Evolutionary conservation across 2,888 invertebrate genomes (phyloP), one percentile per base, ranked within the genome.

Genomic region (Hybos culiciformis): DNA sequence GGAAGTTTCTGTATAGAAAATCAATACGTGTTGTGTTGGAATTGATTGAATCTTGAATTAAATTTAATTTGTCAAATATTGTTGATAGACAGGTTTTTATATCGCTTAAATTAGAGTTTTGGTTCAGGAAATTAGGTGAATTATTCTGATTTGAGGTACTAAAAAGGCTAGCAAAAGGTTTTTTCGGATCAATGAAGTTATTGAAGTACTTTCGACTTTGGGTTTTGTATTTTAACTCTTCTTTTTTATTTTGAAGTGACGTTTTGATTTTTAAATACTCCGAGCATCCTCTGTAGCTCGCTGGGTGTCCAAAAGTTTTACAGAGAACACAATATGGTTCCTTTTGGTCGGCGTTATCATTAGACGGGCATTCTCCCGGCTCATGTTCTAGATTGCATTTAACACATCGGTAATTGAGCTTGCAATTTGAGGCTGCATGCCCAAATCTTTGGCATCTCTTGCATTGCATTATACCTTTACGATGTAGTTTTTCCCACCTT

Each of bases 381-480:
- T 12, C 32, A 20, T 43, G 43, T 9, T 11, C 8, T n/a, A 20
- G 23, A 6, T 14, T 20, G 17, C 43, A 43, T 21, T 43, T 43
- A 2, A 43, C 43, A 17, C 38, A 43, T 8, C 43, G 5, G 18
- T 31, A 38, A 3, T 31, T 8, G 37, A 43, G 23, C 15, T 3
- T n/a, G 19, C 44, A 44, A 12, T 44, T 44, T 14, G 24, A 21
- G 3, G 44, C 26, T 8, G 44, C 26, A 19, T 44, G 44, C 3
- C n/a, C 39, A 33, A 29, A 39, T n/a, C 44, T 14, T 34, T 44
- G 44, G 31, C 44, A 44, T 1, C 31, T 17, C 6, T 20, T 18
- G 31, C 43, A 43, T 12, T 43, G 43, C 5, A 29, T 32, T 8
- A 33, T 19, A n/a, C n/a, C n/a, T 3, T 21, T 32, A 2, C 33